Evolutionary conservation across 2,888 invertebrate species (phyloP).

Genomic region (Spialia ferax): DNA sequence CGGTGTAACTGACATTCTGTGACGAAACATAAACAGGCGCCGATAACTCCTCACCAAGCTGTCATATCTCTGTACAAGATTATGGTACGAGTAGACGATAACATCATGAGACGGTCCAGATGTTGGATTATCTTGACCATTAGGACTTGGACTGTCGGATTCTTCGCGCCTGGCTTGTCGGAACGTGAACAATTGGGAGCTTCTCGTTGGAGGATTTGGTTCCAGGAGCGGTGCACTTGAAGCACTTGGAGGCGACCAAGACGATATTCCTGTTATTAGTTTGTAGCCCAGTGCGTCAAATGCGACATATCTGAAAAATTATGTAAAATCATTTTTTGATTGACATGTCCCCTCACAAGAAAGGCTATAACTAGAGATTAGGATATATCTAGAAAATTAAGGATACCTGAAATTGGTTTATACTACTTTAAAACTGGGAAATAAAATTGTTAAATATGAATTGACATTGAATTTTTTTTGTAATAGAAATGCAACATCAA

Average conservation of each 20-base stretch:
- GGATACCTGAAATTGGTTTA: too few relatives aligned
- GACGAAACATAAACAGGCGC: constrained; percentile 79
- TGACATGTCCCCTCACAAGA: neutral
- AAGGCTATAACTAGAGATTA: too few relatives aligned
- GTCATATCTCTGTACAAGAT: constrained; percentile 81
- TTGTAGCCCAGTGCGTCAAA: constrained; percentile 94
- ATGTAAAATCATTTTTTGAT: neutral
- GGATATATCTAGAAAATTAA: too few relatives aligned
- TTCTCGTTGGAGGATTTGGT: constrained; percentile 51
- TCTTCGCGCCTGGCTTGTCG: constrained; percentile 59
- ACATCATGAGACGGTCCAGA: constrained; percentile 70
- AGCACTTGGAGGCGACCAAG: constrained; percentile 63
- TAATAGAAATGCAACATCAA: too few relatives aligned
- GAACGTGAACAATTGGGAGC: constrained; percentile 31
- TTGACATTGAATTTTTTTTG: too few relatives aligned
- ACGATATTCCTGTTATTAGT: constrained; percentile 93
- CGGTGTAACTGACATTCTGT: constrained; percentile 71
- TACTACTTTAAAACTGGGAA: too few relatives aligned
- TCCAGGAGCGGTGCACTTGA: constrained; percentile 58
- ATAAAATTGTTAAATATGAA: too few relatives aligned
- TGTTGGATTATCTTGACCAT: constrained; percentile 60
- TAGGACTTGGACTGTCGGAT: constrained; percentile 53
- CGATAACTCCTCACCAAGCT: constrained; percentile 82
- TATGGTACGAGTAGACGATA: constrained; percentile 81
- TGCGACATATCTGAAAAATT: constrained; percentile 91